Conservation (phyloP, 2,797 vertebrate genomes). For the Arctocebus calabarensis region DNA sequence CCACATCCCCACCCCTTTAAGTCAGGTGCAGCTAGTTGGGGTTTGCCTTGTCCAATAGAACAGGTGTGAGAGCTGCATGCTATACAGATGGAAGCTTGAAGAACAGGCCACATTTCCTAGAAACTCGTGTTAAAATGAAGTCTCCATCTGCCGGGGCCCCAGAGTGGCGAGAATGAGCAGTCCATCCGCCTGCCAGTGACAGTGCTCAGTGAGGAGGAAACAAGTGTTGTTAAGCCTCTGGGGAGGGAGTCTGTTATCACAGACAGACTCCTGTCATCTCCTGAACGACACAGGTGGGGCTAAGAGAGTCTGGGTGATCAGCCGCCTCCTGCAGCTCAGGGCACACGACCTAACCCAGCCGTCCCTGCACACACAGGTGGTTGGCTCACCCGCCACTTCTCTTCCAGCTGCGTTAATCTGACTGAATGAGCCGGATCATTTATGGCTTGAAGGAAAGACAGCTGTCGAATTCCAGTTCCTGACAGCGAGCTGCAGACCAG, state of each 20-base stretch:
- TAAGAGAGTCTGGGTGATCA: background rate
- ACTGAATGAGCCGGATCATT: background rate
- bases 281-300: background rate
- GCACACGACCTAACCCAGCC: background rate
- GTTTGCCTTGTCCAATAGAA: background rate
- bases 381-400: background rate
- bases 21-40: background rate
- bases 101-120: slow-evolving; percentile 2
- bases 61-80: background rate
- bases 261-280: background rate
- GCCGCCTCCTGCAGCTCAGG: background rate
- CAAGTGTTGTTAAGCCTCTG: background rate
- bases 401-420: background rate
- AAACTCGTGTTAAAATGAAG: background rate
- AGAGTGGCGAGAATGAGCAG: background rate
- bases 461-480: slow-evolving; percentile 57
- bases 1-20: background rate
- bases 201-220: background rate
- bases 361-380: background rate
- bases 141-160: background rate
- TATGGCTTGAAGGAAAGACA: slow-evolving; percentile 47
- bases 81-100: background rate
- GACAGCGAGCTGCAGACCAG: background rate
- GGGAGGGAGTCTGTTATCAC: background rate
- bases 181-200: background rate